phyloP scores from a whole-genome alignment of 2,888 invertebrate species.

The Gymnocheta viridis region DNA sequence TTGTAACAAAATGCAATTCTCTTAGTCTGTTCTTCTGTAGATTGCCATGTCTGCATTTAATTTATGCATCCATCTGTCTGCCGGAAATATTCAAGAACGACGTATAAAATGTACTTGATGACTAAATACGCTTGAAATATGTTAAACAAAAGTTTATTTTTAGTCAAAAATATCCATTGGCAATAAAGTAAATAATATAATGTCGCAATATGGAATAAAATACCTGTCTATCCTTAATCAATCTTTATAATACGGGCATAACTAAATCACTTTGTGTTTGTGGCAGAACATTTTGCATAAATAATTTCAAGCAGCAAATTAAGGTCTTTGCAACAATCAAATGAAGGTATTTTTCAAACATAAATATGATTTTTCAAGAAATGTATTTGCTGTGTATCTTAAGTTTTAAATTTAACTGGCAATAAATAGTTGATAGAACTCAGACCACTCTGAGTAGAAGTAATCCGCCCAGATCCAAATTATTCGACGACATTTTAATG shows the following conservation, averaged over 20 bases:
- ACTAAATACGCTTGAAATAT: constrained; percentile 54
- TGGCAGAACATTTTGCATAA: background rate
- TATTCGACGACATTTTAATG: no score
- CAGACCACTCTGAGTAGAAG: no score
- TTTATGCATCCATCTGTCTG: constrained; percentile 58
- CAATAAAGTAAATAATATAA: constrained; percentile 35
- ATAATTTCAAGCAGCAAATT: background rate
- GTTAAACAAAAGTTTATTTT: constrained; percentile 49
- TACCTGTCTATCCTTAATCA: constrained; percentile 27
- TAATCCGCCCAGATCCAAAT: no score
- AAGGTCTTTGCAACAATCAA: background rate
- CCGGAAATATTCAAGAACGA: constrained; percentile 50
- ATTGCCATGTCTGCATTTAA: background rate
- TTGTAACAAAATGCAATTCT: constrained; percentile 48
- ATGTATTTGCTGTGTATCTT: background rate
- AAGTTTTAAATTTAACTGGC: background rate
- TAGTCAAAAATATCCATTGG: constrained; percentile 6
- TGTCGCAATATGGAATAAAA: constrained; percentile 38
- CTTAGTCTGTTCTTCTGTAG: background rate
- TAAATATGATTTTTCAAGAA: background rate
- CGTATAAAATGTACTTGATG: constrained; percentile 41
- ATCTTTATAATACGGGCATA: background rate
- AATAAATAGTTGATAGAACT: no score
- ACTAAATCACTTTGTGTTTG: background rate
- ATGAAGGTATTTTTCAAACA: background rate